phyloP scores from a whole-genome alignment of 2,888 invertebrate genomes.

The Melanotus villosus region DNA sequence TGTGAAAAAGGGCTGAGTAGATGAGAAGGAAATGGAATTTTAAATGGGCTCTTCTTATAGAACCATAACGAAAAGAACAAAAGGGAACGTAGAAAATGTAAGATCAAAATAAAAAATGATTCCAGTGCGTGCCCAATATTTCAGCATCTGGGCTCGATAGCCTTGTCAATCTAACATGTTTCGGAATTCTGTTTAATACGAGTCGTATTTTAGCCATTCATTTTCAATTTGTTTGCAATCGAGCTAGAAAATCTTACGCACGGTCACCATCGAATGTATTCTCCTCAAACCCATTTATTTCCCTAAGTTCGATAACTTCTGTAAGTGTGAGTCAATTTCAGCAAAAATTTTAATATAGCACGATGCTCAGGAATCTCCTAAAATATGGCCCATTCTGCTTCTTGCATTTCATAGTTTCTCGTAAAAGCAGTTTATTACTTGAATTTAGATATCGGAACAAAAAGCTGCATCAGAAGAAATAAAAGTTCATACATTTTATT shows the following conservation, averaged over 20 bases:
- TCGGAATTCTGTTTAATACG: constrained; percentile 32
- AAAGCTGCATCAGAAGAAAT: neutral
- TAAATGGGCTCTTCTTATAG: constrained; percentile 19
- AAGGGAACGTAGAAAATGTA: constrained; percentile 28
- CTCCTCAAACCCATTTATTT: constrained; percentile 8
- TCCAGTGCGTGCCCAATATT: constrained; percentile 28
- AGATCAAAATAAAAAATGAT: constrained; percentile 38
- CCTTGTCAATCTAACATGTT: constrained; percentile 30
- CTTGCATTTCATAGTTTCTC: neutral
- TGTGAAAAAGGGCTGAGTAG: constrained; percentile 10
- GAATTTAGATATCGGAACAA: neutral
- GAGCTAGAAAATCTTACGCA: constrained; percentile 8
- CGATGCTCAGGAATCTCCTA: neutral
- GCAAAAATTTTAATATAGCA: constrained; percentile 7
- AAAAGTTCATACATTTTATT: too few relatives aligned
- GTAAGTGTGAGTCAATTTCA: constrained; percentile 13
- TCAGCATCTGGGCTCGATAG: constrained; percentile 32
- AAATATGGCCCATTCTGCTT: neutral
- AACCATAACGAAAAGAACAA: constrained; percentile 22
- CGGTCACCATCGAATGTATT: constrained; percentile 9
- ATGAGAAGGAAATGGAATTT: constrained; percentile 26
- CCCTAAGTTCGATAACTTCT: constrained; percentile 4
- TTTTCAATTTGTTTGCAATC: constrained; percentile 35
- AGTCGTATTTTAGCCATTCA: constrained; percentile 23
- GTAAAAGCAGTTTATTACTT: neutral